A percentile compares a stretch with the other conserved stretches of the same genome.
Evolutionary conservation across 2,797 vertebrate genomes (phyloP).

Genomic region (Apodemus agrarius): DNA sequence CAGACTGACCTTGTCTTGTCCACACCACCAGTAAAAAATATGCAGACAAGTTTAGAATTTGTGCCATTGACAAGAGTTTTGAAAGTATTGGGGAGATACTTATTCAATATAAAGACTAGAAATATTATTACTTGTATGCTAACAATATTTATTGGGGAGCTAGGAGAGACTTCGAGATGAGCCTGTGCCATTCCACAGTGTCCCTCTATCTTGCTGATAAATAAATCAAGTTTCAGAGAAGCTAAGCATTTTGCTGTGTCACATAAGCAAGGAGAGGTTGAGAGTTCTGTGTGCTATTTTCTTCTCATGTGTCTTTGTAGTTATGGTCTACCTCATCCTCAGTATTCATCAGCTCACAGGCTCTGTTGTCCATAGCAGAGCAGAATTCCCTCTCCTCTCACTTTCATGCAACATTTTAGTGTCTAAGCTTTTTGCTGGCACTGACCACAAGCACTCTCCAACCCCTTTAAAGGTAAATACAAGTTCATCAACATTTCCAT

Average conservation of each 20-base stretch:
- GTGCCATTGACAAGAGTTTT: background rate
- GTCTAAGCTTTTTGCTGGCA: background rate
- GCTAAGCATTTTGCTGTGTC: background rate
- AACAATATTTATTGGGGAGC: background rate
- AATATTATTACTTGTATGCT: background rate
- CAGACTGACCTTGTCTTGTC: background rate
- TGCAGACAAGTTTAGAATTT: background rate
- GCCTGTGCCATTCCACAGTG: background rate
- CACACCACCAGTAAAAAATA: background rate
- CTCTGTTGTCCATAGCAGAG: background rate
- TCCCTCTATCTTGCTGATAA: background rate
- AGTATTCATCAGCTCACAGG: background rate
- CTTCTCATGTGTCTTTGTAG: background rate
- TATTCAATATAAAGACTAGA: background rate
- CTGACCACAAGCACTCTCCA: background rate
- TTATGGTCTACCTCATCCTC: background rate
- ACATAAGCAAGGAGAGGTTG: background rate
- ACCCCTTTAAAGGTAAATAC: background rate
- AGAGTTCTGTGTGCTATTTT: background rate
- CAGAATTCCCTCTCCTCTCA: background rate
- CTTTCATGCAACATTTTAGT: slow-evolving; percentile 1
- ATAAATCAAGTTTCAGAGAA: background rate
- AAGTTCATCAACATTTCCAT: slow-evolving; percentile 41
- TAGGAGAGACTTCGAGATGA: background rate
- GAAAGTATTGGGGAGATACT: background rate